These are phyloP conservation scores for Leguminivora glycinivorella DNA, from an alignment of 1,140 invertebrate species.

Conservation along the genomic window DNA sequence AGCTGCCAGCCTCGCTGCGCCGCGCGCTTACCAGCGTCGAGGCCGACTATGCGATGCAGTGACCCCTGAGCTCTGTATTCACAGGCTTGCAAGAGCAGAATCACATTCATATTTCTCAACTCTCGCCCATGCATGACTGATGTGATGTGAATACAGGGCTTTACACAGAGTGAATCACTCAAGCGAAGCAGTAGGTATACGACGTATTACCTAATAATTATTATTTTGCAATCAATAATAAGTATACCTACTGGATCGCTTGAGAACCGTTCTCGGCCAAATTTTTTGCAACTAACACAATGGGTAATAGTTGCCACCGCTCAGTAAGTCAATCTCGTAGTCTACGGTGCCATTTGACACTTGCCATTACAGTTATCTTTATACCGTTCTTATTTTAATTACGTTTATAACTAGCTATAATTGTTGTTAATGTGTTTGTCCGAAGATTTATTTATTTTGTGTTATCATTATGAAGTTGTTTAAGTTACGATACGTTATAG, in stretches of 20 bases:
- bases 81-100: not conserved
- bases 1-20: constrained; percentile 53
- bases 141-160: not conserved
- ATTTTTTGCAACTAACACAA: too few relatives aligned
- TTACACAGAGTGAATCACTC: not conserved
- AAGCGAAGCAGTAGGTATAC: too few relatives aligned
- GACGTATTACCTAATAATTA: too few relatives aligned
- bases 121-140: not conserved
- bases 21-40: constrained; percentile 49
- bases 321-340: not conserved
- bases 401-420: not conserved
- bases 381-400: not conserved
- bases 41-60: constrained; percentile 49
- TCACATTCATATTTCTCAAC: not conserved
- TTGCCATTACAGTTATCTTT: not conserved
- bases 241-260: too few relatives aligned
- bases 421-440: not conserved
- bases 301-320: constrained; percentile 9
- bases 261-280: too few relatives aligned
- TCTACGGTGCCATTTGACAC: constrained; percentile 11
- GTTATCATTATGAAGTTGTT: not conserved
- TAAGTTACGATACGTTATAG: not conserved
- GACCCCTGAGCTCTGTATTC: constrained; percentile 27
- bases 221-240: too few relatives aligned
- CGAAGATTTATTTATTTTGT: constrained; percentile 20